Percentiles rank a stretch among this genome's conserved stretches.
phyloP scores from a whole-genome alignment of 92 coral and sea anemone genomes.

The Bergia sp. region DNA sequence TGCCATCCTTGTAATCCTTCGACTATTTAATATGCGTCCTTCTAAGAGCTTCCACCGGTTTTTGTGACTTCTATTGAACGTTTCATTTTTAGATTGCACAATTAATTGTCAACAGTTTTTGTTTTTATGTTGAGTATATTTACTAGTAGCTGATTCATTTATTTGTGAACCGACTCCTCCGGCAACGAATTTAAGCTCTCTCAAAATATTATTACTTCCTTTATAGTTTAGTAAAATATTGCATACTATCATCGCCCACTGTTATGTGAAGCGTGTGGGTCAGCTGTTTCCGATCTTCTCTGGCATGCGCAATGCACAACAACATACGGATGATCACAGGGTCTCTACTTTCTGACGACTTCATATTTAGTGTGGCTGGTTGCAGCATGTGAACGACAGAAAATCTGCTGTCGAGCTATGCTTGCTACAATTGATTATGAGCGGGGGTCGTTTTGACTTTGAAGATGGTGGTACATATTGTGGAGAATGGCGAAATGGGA shows the following conservation, averaged over 20 bases:
- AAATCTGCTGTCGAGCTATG: constrained; percentile 72
- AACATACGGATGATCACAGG: constrained; percentile 31
- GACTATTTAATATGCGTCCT: background rate
- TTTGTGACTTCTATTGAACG: too few species aligned
- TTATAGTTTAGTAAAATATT: too few species aligned
- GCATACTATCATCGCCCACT: too few species aligned
- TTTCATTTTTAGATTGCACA: too few species aligned
- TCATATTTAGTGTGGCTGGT: constrained; percentile 37
- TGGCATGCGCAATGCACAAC: constrained; percentile 30
- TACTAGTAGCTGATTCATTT: too few species aligned
- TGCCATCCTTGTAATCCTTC: background rate
- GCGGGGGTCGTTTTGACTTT: constrained; percentile 96
- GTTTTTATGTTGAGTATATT: too few species aligned
- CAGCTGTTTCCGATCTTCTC: constrained; percentile 23
- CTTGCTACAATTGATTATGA: constrained; percentile 76
- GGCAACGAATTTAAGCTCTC: too few species aligned
- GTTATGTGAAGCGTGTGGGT: background rate
- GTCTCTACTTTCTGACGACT: constrained; percentile 16
- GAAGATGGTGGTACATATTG: constrained; percentile 96
- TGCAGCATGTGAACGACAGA: constrained; percentile 48
- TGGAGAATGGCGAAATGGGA: constrained; percentile 92
- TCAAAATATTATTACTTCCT: too few species aligned
- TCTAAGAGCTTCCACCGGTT: background rate
- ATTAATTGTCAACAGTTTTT: too few species aligned
- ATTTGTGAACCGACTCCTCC: too few species aligned